A percentile compares a stretch with the other conserved stretches of the same genome.
phyloP scores from a whole-genome alignment of 2,888 invertebrate genomes.

The Epirrhoe tristata region DNA sequence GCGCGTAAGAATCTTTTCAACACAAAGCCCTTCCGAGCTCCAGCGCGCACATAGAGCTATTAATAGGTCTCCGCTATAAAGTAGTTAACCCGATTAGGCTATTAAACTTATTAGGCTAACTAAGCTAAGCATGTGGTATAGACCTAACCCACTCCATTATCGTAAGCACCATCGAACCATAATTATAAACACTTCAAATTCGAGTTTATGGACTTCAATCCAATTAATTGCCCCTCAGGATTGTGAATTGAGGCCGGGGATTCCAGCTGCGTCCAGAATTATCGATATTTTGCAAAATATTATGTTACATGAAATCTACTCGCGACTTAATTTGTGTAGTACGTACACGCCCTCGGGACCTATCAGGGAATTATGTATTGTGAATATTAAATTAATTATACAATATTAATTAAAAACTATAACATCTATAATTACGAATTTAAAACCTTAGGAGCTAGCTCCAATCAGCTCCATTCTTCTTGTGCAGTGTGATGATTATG shows the following conservation, averaged over 20 bases:
- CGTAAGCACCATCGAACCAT: slow-evolving; percentile 33
- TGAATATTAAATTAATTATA: neutral
- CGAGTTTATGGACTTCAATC: slow-evolving; percentile 59
- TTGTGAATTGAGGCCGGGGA: slow-evolving; percentile 55
- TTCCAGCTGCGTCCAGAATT: slow-evolving; percentile 58
- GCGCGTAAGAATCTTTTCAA: too few species aligned
- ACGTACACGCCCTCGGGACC: neutral
- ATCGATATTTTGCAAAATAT: slow-evolving; percentile 38
- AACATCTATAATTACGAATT: too few species aligned
- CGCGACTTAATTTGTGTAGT: neutral
- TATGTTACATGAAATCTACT: slow-evolving; percentile 14
- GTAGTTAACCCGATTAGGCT: neutral
- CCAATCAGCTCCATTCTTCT: too few species aligned
- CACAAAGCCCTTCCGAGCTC: too few species aligned
- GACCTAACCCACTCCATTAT: slow-evolving; percentile 34
- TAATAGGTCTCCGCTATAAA: too few species aligned
- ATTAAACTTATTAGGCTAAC: neutral
- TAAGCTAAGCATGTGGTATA: neutral
- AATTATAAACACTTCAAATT: slow-evolving; percentile 48
- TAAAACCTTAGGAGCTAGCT: too few species aligned
- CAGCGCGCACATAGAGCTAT: too few species aligned
- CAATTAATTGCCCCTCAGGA: slow-evolving; percentile 66
- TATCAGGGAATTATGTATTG: neutral
- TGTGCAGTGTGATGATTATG: too few species aligned
- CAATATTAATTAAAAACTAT: too few species aligned